Base-by-base conservation (phyloP, 2,797 vertebrate genomes). In the Pseudomugil tenellus region DNA sequence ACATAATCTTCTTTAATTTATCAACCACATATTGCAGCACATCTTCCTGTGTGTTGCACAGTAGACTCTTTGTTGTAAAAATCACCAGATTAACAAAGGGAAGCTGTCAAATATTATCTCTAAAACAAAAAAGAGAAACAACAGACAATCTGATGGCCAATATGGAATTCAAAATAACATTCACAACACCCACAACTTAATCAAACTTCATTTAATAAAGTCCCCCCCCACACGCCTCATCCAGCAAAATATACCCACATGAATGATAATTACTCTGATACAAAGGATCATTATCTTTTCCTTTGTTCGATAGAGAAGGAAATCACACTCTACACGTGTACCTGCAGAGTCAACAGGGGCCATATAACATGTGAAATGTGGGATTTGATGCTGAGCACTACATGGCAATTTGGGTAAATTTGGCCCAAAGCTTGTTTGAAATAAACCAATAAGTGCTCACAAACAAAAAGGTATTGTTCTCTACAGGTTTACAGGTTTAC, bases 191-290 rank as follows among this genome's bases (percentile, higher is more conserved):
- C 62, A 63, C 77, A 70, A 70, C 43, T 80, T 76, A 72, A 80
- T 83, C 67, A 65, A 29, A 55, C 67, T 63, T 49, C 25, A 37
- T 72, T 62, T 19, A 56, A 4, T 49, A 34, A 55, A 62, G 72
- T 70, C 29, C 64, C 67, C 1, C 2, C n/a, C n/a, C n/a, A n/a
- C n/a, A n/a, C n/a, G 16, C 21, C 58, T 43, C 69, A 67, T 69
- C 48, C 32, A 21, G 52, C 52, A 69, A 87, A 86, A 61, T 71
- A 67, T 55, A 21, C 51, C 60, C 72, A 62, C 73, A 72, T 71
- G 46, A 64, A 78, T 61, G 63, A 77, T 80, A 72, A 84, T 81
- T 67, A 49, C 72, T 77, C 67, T 69, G 74, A 70, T 68, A 70
- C 29, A 54, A 34, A 60, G 57, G 31, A 53, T 58, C 58, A 64